Conservation (phyloP, 2,888 invertebrate genomes). For the Drosophila sordidapex region DNA sequence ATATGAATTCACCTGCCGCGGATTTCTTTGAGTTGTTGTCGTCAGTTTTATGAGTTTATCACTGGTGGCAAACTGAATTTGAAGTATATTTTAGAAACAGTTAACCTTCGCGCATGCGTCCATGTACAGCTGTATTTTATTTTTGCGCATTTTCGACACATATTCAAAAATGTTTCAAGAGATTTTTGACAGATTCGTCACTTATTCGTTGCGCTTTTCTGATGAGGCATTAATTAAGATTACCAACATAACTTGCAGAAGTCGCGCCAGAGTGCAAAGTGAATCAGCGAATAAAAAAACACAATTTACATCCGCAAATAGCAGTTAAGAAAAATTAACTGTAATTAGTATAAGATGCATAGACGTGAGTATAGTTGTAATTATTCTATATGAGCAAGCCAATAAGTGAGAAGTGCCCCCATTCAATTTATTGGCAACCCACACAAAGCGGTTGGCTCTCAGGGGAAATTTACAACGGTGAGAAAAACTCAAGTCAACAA, state of each 20-base stretch:
- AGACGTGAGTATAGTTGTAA: not conserved
- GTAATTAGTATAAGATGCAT: conserved; percentile 47
- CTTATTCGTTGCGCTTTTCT: conserved; percentile 23
- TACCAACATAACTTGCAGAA: conserved; percentile 21
- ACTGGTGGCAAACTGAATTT: conserved; percentile 32
- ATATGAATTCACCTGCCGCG: conserved; percentile 34
- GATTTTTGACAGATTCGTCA: conserved; percentile 8
- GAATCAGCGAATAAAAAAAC: conserved; percentile 28
- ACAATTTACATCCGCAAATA: conserved; percentile 26
- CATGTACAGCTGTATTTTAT: conserved; percentile 20
- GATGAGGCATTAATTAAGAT: conserved; percentile 34
- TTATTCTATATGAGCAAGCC: conserved; percentile 14
- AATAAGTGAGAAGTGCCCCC: conserved; percentile 45
- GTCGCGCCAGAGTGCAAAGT: conserved; percentile 21
- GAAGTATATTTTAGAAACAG: conserved; percentile 29
- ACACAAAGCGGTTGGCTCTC: conserved; percentile 20
- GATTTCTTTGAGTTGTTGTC: conserved; percentile 22
- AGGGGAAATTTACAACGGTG: conserved; percentile 36
- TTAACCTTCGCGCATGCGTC: conserved; percentile 66
- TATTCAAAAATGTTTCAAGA: conserved; percentile 2
- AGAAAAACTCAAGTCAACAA: conserved; percentile 9
- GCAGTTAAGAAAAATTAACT: conserved; percentile 36
- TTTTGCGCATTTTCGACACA: not conserved
- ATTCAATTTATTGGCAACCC: conserved; percentile 40
- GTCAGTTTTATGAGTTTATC: conserved; percentile 40